Percentiles rank a stretch among this genome's conserved stretches.
These are phyloP conservation scores for Umimayanthus kanabou DNA, from an alignment of 92 coral and sea anemone species.

Conservation along the genomic window DNA sequence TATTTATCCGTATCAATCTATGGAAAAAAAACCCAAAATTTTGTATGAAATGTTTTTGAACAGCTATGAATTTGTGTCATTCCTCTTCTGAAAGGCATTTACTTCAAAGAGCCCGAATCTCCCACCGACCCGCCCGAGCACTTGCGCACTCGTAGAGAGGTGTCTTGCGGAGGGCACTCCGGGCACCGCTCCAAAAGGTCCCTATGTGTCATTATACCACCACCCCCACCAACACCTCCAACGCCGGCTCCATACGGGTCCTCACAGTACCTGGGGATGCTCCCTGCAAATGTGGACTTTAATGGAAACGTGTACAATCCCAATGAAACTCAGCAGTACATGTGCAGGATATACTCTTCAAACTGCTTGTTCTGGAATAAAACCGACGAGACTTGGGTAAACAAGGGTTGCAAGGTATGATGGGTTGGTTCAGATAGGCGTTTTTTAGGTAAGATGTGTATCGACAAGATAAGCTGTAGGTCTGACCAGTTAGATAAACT, in stretches of 20 bases:
- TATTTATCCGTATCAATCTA: too few relatives aligned
- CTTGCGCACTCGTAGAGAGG: slow-evolving; percentile 68
- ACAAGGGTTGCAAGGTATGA: slow-evolving; percentile 78
- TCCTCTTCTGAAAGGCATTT: slow-evolving; percentile 42
- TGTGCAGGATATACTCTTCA: slow-evolving; percentile 64
- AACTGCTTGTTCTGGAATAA: slow-evolving; percentile 85
- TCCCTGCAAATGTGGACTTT: slow-evolving; percentile 72
- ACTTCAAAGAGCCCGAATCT: slow-evolving; percentile 35
- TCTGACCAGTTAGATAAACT: too few relatives aligned
- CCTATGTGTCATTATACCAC: slow-evolving; percentile 83
- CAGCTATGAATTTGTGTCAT: neutral
- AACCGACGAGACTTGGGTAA: slow-evolving; percentile 62
- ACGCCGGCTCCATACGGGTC: slow-evolving; percentile 55
- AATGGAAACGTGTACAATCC: slow-evolving; percentile 74
- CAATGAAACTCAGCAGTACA: slow-evolving; percentile 69
- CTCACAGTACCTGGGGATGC: slow-evolving; percentile 41
- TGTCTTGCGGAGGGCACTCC: slow-evolving; percentile 51
- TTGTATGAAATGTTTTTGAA: too few relatives aligned
- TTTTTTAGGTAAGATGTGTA: neutral
- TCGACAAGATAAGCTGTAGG: too few relatives aligned
- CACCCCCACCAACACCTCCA: slow-evolving; percentile 91
- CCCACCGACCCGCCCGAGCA: slow-evolving; percentile 7
- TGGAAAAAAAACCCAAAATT: neutral
- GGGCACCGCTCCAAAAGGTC: slow-evolving; percentile 80
- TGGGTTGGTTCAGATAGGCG: neutral